These are phyloP conservation scores for Brachionus rubens DNA, from an alignment of 1,140 invertebrate species.

Conservation along the genomic window DNA sequence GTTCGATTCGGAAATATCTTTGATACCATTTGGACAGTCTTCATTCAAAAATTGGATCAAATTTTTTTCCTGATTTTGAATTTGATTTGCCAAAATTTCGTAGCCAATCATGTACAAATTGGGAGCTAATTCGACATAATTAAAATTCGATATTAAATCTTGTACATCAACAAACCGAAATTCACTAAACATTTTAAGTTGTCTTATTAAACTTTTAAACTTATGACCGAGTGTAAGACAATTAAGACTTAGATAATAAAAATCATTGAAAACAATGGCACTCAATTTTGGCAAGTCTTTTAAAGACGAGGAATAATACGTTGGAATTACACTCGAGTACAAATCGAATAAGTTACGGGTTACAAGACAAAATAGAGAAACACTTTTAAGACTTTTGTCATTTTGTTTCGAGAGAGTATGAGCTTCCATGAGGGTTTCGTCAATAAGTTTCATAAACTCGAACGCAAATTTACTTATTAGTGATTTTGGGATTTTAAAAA, in stretches of 20 bases:
- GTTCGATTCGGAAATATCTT: not conserved
- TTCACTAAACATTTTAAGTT: not conserved
- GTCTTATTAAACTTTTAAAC: conserved; percentile 2
- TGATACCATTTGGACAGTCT: conserved; percentile 33
- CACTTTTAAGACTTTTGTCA: conserved; percentile 10
- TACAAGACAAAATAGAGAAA: conserved; percentile 23
- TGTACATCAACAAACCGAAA: conserved; percentile 18
- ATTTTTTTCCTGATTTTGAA: conserved; percentile 27
- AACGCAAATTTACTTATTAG: not conserved
- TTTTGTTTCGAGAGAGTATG: not conserved
- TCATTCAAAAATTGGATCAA: conserved; percentile 32
- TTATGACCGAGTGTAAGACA: conserved; percentile 14
- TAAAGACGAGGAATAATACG: not conserved
- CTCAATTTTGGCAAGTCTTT: conserved; percentile 27
- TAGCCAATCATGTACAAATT: not conserved
- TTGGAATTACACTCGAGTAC: conserved; percentile 15
- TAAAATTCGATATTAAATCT: conserved; percentile 26
- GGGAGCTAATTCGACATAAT: conserved; percentile 7
- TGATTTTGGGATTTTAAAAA: conserved; percentile 11
- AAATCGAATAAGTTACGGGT: conserved; percentile 26
- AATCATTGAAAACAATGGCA: conserved; percentile 37
- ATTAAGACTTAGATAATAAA: conserved; percentile 20
- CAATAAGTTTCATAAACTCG: not conserved
- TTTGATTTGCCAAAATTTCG: conserved; percentile 25
- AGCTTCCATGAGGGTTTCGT: conserved; percentile 18